Evolutionary conservation across 2,888 invertebrate species (phyloP), one percentile per base, ranked within the genome.

Genomic region (Lepeophtheirus nordmannii): DNA sequence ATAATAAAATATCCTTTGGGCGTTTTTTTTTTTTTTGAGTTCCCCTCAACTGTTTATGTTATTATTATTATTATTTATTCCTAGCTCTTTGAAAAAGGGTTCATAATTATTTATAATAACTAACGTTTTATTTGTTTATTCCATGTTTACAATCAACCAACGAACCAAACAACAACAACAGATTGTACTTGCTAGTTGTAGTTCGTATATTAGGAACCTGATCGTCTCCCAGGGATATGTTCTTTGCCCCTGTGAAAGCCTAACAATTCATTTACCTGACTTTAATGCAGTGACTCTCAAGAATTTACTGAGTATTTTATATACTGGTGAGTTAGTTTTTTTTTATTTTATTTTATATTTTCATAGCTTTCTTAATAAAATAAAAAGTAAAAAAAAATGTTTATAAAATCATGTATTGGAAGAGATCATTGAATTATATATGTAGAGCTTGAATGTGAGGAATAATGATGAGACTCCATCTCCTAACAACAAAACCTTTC

Each of bases 181-280:
- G 62, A 56, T 63, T n/a, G 56, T 63, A 23, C 53, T 63, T 10
- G 63, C 37, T 38, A 38, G 63, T 22, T 17, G n/a, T 9, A 63
- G 63, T 56, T n/a, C 56, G 14, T 63, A 46, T 38, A 20, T 63
- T 7, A 38, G 37, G 56, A 56, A 46, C 53, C 46, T 63, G 14
- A 37, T 63, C 56, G 30, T 22, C 17, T 22, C 53, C 20, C 22
- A 63, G 20, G 63, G 53, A 30, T 30, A 30, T 30, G 30, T 30
- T n/a, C 23, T 22, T 53, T 63, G 63, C 37, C 20, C 22, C 20
- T 63, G 63, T 53, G 38, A 63, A 20, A 63, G n/a, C 23, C 56
- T 63, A 22, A 63, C 63, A 17, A 22, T 63, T 53, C 30, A 46
- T 22, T 22, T 63, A 56, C 63, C 63, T 10, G 63, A 63, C 56